Percentiles rank a stretch among this genome's conserved stretches.
Conservation (phyloP, 2,797 vertebrate species). For the Hypotaenidia philippensis region DNA sequence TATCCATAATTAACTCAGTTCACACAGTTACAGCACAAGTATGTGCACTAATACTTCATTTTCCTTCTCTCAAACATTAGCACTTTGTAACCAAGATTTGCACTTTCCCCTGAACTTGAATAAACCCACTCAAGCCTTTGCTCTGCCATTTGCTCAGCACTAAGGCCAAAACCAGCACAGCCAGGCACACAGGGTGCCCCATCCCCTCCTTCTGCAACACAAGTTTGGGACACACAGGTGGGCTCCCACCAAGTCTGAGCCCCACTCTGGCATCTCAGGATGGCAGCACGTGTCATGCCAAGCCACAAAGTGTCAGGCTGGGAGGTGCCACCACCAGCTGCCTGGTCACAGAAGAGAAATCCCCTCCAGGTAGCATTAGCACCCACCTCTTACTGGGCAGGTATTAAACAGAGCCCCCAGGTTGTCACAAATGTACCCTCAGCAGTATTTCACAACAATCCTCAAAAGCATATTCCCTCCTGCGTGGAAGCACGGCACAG, state of each 20-base stretch:
- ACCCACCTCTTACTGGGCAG: not conserved
- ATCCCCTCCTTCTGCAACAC: not conserved
- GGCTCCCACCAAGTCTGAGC: not conserved
- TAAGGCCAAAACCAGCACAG: not conserved
- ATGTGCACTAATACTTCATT: not conserved
- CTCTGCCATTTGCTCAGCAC: not conserved
- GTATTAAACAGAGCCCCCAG: not conserved
- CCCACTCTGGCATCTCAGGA: not conserved
- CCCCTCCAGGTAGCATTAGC: not conserved
- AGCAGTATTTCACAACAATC: not conserved
- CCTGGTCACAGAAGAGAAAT: not conserved
- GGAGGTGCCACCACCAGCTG: not conserved
- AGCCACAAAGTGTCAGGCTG: not conserved
- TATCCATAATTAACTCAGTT: not conserved
- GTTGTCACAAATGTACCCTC: not conserved
- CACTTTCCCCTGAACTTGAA: not conserved
- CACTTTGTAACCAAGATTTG: not conserved
- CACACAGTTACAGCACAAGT: not conserved
- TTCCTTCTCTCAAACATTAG: not conserved
- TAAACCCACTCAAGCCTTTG: not conserved
- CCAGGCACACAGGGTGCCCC: not conserved
- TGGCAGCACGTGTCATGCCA: fast-evolving
- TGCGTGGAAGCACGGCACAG: not conserved
- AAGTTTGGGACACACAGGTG: not conserved
- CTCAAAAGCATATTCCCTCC: not conserved